Conservation (phyloP, 2,113 vertebrate genomes). For the Ciconia stormi region DNA sequence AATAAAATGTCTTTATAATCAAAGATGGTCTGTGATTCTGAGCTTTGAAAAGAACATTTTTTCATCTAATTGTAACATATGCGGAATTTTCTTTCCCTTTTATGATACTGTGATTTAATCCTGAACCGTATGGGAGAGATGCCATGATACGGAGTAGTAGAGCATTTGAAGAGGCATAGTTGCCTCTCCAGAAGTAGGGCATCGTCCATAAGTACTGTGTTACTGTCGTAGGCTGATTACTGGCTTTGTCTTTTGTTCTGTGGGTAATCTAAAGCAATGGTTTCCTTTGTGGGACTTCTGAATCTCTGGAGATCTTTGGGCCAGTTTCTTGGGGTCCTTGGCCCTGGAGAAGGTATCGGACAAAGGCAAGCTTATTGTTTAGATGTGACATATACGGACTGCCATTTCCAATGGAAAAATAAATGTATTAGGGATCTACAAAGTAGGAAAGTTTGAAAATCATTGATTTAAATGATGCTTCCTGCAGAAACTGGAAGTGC, state of each 20-base stretch:
- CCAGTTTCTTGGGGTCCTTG: background rate
- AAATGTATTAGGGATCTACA: background rate
- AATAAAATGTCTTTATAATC: conserved; percentile 26
- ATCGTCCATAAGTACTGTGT: rapidly evolving
- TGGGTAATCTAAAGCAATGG: background rate
- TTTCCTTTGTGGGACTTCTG: background rate
- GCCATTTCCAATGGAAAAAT: background rate
- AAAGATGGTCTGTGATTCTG: background rate
- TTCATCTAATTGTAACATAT: background rate
- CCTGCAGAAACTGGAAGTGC: background rate
- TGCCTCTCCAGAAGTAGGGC: background rate
- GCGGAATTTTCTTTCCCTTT: background rate
- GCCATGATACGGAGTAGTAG: background rate
- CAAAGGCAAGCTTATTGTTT: background rate
- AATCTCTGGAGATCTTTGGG: background rate
- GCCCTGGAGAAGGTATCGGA: background rate
- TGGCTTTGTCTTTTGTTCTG: background rate
- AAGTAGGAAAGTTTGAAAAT: background rate
- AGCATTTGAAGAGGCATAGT: background rate
- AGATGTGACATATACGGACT: background rate
- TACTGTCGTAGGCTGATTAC: background rate
- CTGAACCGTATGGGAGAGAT: background rate
- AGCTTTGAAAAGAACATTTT: conserved; percentile 1
- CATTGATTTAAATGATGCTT: rapidly evolving
- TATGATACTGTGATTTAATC: background rate